Percentiles rank a stretch among this genome's conserved stretches.
These are phyloP conservation scores for Hydrolagus colliei DNA, from an alignment of 2,797 vertebrate species.

Conservation along the genomic window DNA sequence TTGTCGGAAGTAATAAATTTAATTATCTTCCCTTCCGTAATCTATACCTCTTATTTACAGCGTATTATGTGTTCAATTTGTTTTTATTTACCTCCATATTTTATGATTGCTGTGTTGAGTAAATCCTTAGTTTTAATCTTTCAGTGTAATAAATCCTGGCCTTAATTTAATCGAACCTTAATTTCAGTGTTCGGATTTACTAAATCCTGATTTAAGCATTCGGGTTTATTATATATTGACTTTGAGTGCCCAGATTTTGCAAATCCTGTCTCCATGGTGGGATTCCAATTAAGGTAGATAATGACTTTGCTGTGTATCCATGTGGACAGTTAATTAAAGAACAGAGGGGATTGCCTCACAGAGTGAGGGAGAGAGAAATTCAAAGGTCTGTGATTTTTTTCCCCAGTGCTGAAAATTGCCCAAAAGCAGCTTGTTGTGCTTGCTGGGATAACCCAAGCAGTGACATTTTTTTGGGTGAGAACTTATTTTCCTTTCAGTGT, in stretches of 20 bases:
- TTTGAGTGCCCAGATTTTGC: conserved; percentile 1
- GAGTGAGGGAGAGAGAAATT: not conserved
- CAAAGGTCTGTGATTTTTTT: not conserved
- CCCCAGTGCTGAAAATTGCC: not conserved
- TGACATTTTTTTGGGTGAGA: not conserved
- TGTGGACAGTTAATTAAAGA: conserved; percentile 23
- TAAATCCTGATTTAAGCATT: not conserved
- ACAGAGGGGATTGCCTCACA: not conserved
- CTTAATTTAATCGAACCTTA: not conserved
- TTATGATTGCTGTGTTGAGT: not conserved
- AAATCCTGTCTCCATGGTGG: not conserved
- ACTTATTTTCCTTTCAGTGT: too few relatives aligned
- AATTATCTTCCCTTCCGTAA: not conserved
- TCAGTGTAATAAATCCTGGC: not conserved
- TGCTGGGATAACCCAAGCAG: not conserved
- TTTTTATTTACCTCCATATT: not conserved
- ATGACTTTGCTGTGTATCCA: not conserved
- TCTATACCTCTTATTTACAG: not conserved
- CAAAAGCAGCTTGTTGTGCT: not conserved
- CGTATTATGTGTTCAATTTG: not conserved
- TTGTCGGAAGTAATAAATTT: not conserved
- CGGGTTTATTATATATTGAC: conserved; percentile 2
- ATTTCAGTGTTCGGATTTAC: conserved; percentile 6
- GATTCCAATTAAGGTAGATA: conserved; percentile 17
- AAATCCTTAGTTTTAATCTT: conserved; percentile 5